These are phyloP conservation scores for Coleophora flavipennella DNA, from an alignment of 2,888 invertebrate species.

Conservation along the genomic window DNA sequence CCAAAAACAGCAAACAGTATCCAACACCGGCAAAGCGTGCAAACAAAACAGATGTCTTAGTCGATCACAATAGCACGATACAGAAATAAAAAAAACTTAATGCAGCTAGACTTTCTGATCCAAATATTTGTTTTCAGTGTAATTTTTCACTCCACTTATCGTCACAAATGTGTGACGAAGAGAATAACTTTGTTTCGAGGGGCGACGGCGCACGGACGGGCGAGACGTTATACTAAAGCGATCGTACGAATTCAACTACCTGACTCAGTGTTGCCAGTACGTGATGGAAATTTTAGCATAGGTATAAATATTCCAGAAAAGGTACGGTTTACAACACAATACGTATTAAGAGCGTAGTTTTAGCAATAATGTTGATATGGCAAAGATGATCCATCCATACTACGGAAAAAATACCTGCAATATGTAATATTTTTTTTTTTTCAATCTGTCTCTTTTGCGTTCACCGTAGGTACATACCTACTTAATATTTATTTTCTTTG, in stretches of 20 bases:
- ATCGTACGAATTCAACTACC: slow-evolving; percentile 19
- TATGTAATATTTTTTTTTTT: too few species aligned
- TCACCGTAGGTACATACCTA: too few species aligned
- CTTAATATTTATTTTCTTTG: too few species aligned
- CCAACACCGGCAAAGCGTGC: slow-evolving; percentile 35
- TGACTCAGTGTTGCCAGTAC: too few species aligned
- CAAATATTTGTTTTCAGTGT: slow-evolving; percentile 24
- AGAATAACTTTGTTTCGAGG: slow-evolving; percentile 42
- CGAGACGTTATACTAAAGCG: slow-evolving; percentile 36
- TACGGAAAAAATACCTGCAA: too few species aligned
- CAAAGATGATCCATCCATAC: too few species aligned
- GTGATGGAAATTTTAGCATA: too few species aligned
- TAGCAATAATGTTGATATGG: too few species aligned
- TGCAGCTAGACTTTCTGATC: slow-evolving; percentile 18
- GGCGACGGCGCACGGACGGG: slow-evolving; percentile 19
- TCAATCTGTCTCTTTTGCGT: too few species aligned
- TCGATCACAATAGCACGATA: slow-evolving; percentile 23
- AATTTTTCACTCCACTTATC: slow-evolving; percentile 54
- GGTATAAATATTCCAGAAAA: too few species aligned
- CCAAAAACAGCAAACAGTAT: slow-evolving; percentile 56
- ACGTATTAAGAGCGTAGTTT: too few species aligned
- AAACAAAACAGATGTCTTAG: slow-evolving; percentile 33
- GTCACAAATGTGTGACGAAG: slow-evolving; percentile 55
- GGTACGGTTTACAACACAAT: too few species aligned
- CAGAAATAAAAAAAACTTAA: slow-evolving; percentile 22